A percentile compares a stretch with the other conserved stretches of the same genome.
These are phyloP conservation scores for human (Homo sapiens) DNA, from an alignment of 2,113 vertebrate genomes.

Conservation along the genomic window DNA sequence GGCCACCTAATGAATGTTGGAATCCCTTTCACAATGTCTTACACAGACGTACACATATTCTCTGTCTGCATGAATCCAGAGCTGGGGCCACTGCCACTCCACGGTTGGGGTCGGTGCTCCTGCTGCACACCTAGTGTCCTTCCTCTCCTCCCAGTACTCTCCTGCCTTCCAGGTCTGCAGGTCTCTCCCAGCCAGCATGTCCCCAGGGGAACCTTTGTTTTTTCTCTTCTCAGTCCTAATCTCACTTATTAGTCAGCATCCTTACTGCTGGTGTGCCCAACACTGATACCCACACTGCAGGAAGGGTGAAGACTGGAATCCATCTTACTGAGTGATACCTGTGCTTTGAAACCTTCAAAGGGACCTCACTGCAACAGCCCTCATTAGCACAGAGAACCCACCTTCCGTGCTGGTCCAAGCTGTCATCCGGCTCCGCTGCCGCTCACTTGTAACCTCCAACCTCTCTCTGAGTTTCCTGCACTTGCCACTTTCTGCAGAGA, in stretches of 20 bases:
- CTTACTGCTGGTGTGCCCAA: background rate
- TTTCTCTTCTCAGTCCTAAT: background rate
- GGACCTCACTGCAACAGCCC: fast-evolving
- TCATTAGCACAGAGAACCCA: fast-evolving
- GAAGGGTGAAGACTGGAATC: background rate
- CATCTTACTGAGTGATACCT: background rate
- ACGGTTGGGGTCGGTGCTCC: fast-evolving
- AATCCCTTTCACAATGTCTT: fast-evolving
- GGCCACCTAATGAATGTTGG: background rate
- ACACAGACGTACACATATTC: background rate
- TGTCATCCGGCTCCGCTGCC: fast-evolving
- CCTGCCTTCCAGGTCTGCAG: fast-evolving
- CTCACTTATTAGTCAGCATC: background rate
- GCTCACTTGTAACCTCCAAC: background rate
- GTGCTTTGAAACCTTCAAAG: background rate
- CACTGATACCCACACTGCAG: fast-evolving
- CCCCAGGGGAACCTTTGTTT: fast-evolving
- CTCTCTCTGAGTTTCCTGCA: background rate
- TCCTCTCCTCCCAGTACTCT: background rate
- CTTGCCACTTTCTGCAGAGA: background rate
- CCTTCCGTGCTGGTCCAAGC: fast-evolving
- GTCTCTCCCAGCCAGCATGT: background rate
- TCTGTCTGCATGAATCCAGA: background rate
- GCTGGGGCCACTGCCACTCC: fast-evolving
- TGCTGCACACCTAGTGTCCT: fast-evolving